Evolutionary conservation across 2,888 invertebrate species (phyloP), one percentile per base, ranked within the genome.

Genomic region (Rhodophaea formosa): DNA sequence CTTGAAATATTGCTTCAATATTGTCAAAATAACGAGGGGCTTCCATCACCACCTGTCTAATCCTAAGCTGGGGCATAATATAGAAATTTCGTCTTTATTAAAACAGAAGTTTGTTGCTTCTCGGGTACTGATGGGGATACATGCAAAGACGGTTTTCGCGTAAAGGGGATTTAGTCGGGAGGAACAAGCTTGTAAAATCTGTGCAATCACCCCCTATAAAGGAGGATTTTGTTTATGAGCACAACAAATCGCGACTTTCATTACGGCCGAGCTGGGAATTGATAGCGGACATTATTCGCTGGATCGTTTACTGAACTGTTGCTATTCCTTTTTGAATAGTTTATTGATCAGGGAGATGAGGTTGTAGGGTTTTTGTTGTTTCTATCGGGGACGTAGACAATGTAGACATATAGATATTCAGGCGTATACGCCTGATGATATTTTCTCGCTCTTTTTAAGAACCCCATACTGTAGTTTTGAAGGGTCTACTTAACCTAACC

Each of bases 191-290:
- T 85, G 84, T 84, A 82, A 85, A 85, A 82, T 82, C 77, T 69
- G 69, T 64, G 77, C 83, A 79, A 86, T 86, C 83, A 80, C 77
- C 78, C 71, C 72, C 82, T 77, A 86, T 88, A 89, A 89, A 86
- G 72, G 75, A 74, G 87, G 88, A 88, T 88, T 86, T 82, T 82
- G 86, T 89, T 89, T 89, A 89, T 86, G 84, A 79, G 79, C 75
- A 79, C 80, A 82, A 87, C 89, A 89, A 88, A 88, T 88, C 81
- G 88, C 77, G 74, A 82, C 71, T 82, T 82, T 82, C 82, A 82
- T 82, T 82, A 82, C 76, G 66, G 63, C 65, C 69, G 68, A 73
- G 77, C 81, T 70, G 75, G 62, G 75, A 84, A 88, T 87, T 87
- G 87, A 89, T 86, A 74, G 77, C 71, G 65, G 62, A 67, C 77